Base-by-base conservation (phyloP, 2,888 invertebrate species). In the Diplazon laetatorius region DNA sequence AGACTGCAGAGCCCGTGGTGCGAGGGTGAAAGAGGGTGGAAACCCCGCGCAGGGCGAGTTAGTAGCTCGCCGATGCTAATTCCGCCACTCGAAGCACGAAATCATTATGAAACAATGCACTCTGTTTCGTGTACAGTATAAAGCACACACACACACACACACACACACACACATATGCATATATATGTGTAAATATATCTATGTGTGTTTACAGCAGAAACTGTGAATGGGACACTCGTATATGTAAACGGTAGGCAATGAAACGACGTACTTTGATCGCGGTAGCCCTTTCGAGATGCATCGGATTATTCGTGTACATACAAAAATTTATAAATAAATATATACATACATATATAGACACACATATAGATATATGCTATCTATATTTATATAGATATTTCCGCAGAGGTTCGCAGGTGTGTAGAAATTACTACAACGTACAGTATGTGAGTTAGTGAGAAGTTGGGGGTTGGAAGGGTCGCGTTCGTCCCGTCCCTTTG, bases 51-150 rank as follows among this genome's bases (percentile, higher is more conserved):
- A n/a, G 39, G 30, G 57, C 69, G 69, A 69, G 69, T 76, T 57
- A 63, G 57, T 39, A 63, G 65, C 65, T 48, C n/a, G 25, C 25
- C 62, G 30, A 59, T 48, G 30, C 63, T 69, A 70, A 76, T 76
- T 69, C 63, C 37, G 20, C 46, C 57, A 39, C 63, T 48, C 62
- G 55, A 69, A 63, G 22, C 69, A 63, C 62, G 35, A 69, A 69
- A 76, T 76, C 69, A 62, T 75, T 57, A 48, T 22, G 62, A 63
- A 30, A 63, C 63, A 63, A 63, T 76, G 75, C 44, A 30, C 39
- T 20, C 2, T 14, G n/a, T 42, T 35, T 4, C 14, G 25, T 6
- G 14, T 25, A 30, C 18, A 30, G 42, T n/a, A 44, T 22, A 9
- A 18, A 35, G 20, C 44, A 48, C 22, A 30, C 14, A 48, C 18